phyloP scores from a whole-genome alignment of 1,140 invertebrate species.

The Globodera rostochiensis region DNA sequence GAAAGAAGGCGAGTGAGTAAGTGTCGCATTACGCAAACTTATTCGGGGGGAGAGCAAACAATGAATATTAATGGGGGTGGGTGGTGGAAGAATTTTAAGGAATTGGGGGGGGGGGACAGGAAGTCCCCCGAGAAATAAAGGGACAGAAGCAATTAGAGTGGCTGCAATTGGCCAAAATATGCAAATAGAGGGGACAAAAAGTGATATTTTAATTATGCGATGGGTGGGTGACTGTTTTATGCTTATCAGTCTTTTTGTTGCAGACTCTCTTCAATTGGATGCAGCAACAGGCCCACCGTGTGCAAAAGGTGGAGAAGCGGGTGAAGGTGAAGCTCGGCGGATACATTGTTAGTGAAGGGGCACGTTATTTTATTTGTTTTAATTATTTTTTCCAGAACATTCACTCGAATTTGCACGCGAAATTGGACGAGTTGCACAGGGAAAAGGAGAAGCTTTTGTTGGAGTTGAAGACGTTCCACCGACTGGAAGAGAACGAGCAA shows the following conservation, averaged over 20 bases:
- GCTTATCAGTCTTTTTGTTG: conserved; percentile 34
- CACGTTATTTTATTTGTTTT: not conserved
- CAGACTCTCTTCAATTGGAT: conserved; percentile 59
- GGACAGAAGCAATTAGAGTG: not conserved
- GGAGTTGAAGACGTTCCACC: conserved; percentile 83
- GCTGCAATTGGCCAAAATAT: conserved; percentile 1
- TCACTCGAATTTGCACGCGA: conserved; percentile 43
- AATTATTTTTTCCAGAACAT: conserved; percentile 43
- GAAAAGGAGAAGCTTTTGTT: conserved; percentile 86
- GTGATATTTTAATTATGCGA: too few species aligned
- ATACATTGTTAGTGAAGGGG: conserved; percentile 74
- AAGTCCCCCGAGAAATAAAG: conserved; percentile 20
- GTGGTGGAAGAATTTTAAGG: conserved; percentile 25
- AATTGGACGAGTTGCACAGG: conserved; percentile 81
- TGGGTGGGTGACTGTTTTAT: too few species aligned
- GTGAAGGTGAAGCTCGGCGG: conserved; percentile 88
- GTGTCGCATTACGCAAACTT: conserved; percentile 16
- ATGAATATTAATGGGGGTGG: not conserved
- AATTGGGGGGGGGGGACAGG: not conserved
- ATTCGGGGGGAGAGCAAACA: conserved; percentile 8
- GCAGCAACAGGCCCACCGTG: conserved; percentile 69
- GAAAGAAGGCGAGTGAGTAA: not conserved
- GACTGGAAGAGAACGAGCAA: conserved; percentile 78
- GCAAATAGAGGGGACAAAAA: not conserved
- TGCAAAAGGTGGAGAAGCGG: conserved; percentile 96